phyloP scores from a whole-genome alignment of 2,113 vertebrate genomes.

The Sialia sialis region DNA sequence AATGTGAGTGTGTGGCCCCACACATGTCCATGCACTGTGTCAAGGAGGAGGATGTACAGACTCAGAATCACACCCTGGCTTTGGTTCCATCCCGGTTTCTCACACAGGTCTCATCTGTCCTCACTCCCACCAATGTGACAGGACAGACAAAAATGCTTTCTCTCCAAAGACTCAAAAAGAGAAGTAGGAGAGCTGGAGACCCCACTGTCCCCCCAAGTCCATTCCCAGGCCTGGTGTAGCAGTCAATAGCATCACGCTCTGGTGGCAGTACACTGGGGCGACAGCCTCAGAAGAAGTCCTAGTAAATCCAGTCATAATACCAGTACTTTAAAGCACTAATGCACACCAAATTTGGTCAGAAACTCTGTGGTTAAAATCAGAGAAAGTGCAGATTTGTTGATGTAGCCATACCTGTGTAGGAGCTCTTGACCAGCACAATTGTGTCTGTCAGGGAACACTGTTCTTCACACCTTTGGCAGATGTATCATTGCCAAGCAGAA shows the following conservation, averaged over 20 bases:
- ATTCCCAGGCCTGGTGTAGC: too few species aligned
- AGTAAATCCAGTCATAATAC: not conserved
- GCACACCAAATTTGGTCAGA: not conserved
- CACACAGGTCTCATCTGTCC: not conserved
- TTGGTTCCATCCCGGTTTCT: not conserved
- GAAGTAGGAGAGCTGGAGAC: not conserved
- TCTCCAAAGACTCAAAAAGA: not conserved
- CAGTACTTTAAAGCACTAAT: not conserved
- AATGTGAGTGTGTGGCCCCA: not conserved
- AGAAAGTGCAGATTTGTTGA: not conserved
- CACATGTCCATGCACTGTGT: fast-evolving
- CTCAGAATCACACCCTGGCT: not conserved
- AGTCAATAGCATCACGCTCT: fast-evolving
- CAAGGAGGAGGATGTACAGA: not conserved
- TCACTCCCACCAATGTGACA: not conserved
- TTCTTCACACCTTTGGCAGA: not conserved
- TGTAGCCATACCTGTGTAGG: fast-evolving
- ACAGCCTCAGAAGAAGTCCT: not conserved
- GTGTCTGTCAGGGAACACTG: not conserved
- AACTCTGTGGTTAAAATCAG: not conserved
- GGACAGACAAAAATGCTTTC: not conserved
- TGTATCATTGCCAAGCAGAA: not conserved
- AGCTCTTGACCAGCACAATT: not conserved
- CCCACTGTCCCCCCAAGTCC: fast-evolving
- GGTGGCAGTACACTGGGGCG: not conserved